Conservation (phyloP, 2,888 invertebrate species). For the Halictus ligatus region DNA sequence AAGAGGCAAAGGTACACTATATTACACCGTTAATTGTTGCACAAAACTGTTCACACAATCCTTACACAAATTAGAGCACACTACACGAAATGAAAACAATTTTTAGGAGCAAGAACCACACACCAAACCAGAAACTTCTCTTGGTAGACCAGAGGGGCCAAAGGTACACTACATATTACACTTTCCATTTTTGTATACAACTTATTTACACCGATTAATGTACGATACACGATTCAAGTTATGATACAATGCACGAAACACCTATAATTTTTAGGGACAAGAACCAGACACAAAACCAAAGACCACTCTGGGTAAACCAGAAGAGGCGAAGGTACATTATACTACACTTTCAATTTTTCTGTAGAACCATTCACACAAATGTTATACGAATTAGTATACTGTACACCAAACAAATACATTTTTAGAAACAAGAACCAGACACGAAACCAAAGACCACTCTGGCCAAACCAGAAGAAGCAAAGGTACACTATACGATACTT, state of each 20-base stretch:
- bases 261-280: neutral
- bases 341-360: slow-evolving; percentile 4
- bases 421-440: neutral
- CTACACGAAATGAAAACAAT: neutral
- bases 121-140: slow-evolving; percentile 69
- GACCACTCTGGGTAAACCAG: slow-evolving; percentile 18
- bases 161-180: slow-evolving; percentile 65
- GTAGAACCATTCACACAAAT: neutral
- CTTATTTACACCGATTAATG: neutral
- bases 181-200: neutral
- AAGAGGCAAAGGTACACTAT: slow-evolving; percentile 71
- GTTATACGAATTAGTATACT: neutral
- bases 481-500: neutral
- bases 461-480: neutral
- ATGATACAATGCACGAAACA: neutral
- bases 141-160: slow-evolving; percentile 66
- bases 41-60: neutral
- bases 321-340: slow-evolving; percentile 71
- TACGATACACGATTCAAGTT: neutral
- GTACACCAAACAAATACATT: neutral
- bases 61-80: neutral
- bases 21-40: neutral
- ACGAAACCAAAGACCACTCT: neutral
- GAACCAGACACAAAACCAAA: too few relatives aligned
- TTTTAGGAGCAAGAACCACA: slow-evolving; percentile 62